Percentiles rank a stretch among this genome's conserved stretches.
These are phyloP conservation scores for Saccopteryx bilineata DNA, from an alignment of 2,113 vertebrate species.

Conservation along the genomic window DNA sequence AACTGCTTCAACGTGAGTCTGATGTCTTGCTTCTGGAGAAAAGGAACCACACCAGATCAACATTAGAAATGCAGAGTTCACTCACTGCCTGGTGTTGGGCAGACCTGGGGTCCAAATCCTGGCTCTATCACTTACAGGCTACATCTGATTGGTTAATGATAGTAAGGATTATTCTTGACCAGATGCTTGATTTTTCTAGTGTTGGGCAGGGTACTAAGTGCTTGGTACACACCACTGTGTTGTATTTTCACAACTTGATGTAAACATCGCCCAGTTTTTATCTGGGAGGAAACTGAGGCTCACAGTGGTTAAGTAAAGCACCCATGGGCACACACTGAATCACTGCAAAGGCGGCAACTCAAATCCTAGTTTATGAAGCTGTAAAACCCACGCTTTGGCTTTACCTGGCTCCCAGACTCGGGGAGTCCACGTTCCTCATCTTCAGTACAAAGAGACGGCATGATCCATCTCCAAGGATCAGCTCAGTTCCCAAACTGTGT, in stretches of 20 bases:
- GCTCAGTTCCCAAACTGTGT: neutral
- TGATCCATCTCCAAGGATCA: neutral
- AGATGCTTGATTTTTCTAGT: neutral
- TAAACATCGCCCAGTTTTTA: neutral
- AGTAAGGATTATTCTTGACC: neutral
- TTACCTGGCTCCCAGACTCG: neutral
- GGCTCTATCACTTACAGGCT: neutral
- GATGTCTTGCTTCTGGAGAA: conserved; percentile 1
- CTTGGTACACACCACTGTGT: neutral
- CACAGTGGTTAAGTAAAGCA: neutral
- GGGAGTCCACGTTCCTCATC: neutral
- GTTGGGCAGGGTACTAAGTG: neutral
- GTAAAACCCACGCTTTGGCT: neutral
- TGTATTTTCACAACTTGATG: neutral
- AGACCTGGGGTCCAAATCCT: neutral
- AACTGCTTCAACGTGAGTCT: neutral
- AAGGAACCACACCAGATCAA: neutral
- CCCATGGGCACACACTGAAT: neutral
- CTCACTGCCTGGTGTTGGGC: neutral
- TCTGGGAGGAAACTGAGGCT: neutral
- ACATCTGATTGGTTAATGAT: neutral
- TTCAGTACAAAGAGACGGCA: neutral
- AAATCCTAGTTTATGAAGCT: neutral
- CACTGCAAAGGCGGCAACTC: neutral
- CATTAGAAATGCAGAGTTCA: neutral